These are phyloP conservation scores for Hyaena hyaena DNA, from an alignment of 2,113 vertebrate genomes.

Conservation along the genomic window DNA sequence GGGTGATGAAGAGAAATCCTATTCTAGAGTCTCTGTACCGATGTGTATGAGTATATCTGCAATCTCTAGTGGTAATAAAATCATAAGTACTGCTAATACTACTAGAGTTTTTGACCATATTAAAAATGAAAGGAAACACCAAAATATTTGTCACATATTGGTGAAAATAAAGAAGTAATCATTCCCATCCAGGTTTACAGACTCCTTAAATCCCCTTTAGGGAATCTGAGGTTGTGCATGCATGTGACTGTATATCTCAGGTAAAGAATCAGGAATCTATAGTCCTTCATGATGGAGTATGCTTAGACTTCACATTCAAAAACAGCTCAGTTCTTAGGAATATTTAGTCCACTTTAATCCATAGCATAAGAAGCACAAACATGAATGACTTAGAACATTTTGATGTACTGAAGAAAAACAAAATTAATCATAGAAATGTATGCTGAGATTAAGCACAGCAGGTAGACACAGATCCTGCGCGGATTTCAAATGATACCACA, in stretches of 20 bases:
- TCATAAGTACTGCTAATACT: not conserved
- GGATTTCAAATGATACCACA: conserved; percentile 61
- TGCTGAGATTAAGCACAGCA: conserved; percentile 71
- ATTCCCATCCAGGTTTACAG: not conserved
- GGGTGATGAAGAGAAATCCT: not conserved
- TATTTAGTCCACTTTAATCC: not conserved
- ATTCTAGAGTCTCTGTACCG: not conserved
- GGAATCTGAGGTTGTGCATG: not conserved
- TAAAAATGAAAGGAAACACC: not conserved
- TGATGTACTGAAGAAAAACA: conserved; percentile 52
- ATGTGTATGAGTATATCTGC: not conserved
- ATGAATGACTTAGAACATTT: not conserved
- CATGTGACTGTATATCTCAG: not conserved
- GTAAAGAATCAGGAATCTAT: not conserved
- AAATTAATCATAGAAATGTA: conserved; percentile 69
- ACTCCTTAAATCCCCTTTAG: not conserved
- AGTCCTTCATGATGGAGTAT: not conserved
- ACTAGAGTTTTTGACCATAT: not conserved
- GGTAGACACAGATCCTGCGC: conserved; percentile 37
- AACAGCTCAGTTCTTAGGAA: not conserved
- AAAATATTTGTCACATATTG: not conserved
- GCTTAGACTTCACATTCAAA: not conserved
- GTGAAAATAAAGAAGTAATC: not conserved
- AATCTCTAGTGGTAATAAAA: not conserved
- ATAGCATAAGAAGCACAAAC: not conserved